Percentiles rank a stretch among this genome's conserved stretches.
phyloP scores from a whole-genome alignment of 2,888 invertebrate species.

The Callyntrura guangdongensis region DNA sequence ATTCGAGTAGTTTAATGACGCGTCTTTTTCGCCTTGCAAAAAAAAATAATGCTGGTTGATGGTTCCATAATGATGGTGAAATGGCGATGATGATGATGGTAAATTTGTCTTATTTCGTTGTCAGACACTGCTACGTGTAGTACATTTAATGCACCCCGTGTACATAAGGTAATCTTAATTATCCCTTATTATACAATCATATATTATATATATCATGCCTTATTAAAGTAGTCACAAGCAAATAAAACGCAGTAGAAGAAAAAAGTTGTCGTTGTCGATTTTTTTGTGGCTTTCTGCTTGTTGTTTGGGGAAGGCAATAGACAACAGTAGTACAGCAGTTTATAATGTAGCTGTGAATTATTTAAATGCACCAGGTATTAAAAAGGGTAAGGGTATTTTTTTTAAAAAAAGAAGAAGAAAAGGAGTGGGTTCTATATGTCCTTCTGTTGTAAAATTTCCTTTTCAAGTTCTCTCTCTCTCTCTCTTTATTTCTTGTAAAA shows the following conservation, averaged over 20 bases:
- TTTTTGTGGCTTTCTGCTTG: too few relatives aligned
- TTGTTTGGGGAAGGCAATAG: background rate
- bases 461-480: background rate
- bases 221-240: background rate
- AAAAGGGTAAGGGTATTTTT: background rate
- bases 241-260: background rate
- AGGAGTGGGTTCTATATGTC: too few relatives aligned
- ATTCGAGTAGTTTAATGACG: background rate
- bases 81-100: background rate
- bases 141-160: background rate
- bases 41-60: slow-evolving; percentile 27
- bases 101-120: background rate
- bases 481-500: background rate
- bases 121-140: background rate
- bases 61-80: slow-evolving; percentile 11
- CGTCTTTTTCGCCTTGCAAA: background rate
- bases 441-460: too few relatives aligned
- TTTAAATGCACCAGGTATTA: too few relatives aligned
- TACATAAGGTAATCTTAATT: slow-evolving; percentile 27
- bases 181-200: slow-evolving; percentile 2
- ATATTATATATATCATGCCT: background rate
- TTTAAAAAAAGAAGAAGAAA: background rate
- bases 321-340: background rate
- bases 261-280: slow-evolving; percentile 14
- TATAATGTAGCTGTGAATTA: background rate